Conservation (phyloP, 2,888 invertebrate genomes). For the Ferrisia virgata region DNA sequence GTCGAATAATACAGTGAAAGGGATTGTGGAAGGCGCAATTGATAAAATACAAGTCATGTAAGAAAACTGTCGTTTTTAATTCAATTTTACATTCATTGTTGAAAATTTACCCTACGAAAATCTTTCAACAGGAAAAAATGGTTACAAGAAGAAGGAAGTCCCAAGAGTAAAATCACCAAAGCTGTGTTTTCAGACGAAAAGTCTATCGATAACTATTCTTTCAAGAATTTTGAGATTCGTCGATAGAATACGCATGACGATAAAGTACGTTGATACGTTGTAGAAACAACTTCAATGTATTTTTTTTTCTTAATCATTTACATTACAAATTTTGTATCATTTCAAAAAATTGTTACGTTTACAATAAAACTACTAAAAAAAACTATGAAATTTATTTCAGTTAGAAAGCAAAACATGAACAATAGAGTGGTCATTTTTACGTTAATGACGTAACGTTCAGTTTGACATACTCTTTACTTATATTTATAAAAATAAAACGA, state of each 20-base stretch:
- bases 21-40: slow-evolving; percentile 56
- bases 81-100: no score
- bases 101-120: background rate
- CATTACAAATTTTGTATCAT: background rate
- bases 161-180: slow-evolving; percentile 53
- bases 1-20: slow-evolving; percentile 64
- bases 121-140: slow-evolving; percentile 51
- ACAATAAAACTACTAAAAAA: background rate
- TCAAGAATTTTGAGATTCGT: slow-evolving; percentile 11
- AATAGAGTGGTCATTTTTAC: background rate
- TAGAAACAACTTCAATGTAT: no score
- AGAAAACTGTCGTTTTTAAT: background rate
- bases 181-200: slow-evolving; percentile 52
- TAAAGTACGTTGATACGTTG: no score
- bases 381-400: background rate
- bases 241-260: no score
- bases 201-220: background rate
- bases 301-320: no score
- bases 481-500: background rate
- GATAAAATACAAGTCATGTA: slow-evolving; percentile 51
- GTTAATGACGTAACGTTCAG: background rate
- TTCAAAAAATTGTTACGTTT: background rate
- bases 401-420: background rate
- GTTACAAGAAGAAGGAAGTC: slow-evolving; percentile 53
- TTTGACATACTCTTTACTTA: background rate